Base-by-base conservation (phyloP, 2,888 invertebrate genomes). In the Cephonodes hylas region DNA sequence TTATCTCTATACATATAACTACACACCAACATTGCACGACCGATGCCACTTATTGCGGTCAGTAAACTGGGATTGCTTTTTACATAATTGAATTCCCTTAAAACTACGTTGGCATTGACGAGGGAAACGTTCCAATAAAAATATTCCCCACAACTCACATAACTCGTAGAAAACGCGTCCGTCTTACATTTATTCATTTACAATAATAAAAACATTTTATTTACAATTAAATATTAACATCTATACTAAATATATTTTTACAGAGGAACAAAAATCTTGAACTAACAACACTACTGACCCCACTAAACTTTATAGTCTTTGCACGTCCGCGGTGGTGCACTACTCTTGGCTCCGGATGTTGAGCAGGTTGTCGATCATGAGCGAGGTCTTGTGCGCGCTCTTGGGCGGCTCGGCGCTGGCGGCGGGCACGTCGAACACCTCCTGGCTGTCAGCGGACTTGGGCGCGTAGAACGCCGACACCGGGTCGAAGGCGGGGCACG, bases 191-290 rank as follows among this genome's bases (percentile, higher is more conserved):
- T 86, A 88, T 81, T 77, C 83, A 91, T 87, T 85, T 91, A 89
- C 83, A 89, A 84, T 84, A 87, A 85, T 88, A 90, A 88, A 89
- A 90, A 88, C 88, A 87, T 89, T 89, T 86, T 91, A 91, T 91
- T 84, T 91, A 91, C 91, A 91, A 76, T 89, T 89, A 90, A 89
- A 88, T 88, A 88, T 83, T 82, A 84, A 77, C 48, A 74, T 74
- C 82, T 86, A 86, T 62, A 76, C 86, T 88, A 86, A 75, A 75
- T 82, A 77, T 84, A 83, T 84, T 86, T 88, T 88, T 91, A 91
- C 91, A 91, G 81, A 91, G 91, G 92, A 91, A 91, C 91, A 88
- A 91, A 91, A 85, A 81, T 81, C 85, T 86, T 89, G 77, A 88
- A 86, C 91, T 91, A 91, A 83, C 80, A 76, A 80, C 81, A 84